Evolutionary conservation across 2,113 vertebrate species (phyloP).

Genomic region (Eurystomus gularis): DNA sequence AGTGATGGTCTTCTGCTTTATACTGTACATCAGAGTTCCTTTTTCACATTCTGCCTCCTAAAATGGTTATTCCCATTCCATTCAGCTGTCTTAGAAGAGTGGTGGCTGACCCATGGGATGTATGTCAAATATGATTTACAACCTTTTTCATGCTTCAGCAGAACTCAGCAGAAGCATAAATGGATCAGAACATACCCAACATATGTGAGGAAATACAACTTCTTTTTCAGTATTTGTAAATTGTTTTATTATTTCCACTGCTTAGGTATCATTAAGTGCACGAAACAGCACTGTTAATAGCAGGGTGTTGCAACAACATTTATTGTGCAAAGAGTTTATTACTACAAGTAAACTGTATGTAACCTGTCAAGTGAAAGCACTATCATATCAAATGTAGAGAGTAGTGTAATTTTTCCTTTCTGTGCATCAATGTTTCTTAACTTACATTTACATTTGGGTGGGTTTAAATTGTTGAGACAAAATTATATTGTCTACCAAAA

Average conservation of each 20-base stretch:
- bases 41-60: slow-evolving; percentile 13
- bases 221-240: slow-evolving; percentile 13
- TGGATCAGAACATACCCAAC: slow-evolving; percentile 34
- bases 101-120: slow-evolving; percentile 38
- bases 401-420: background rate
- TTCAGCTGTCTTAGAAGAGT: slow-evolving; percentile 53
- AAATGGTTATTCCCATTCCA: slow-evolving; percentile 20
- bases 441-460: background rate
- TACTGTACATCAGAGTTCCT: slow-evolving; percentile 17
- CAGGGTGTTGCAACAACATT: background rate
- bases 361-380: background rate
- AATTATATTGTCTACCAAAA: background rate
- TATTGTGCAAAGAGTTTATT: background rate
- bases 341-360: background rate
- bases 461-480: background rate
- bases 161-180: slow-evolving; percentile 47
- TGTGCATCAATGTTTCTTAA: background rate
- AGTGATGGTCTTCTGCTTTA: background rate
- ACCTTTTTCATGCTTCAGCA: slow-evolving; percentile 53
- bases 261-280: background rate
- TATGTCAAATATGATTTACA: slow-evolving; percentile 58
- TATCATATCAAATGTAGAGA: background rate
- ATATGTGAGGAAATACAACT: background rate
- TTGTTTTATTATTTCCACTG: slow-evolving; percentile 12
- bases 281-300: background rate